Evolutionary conservation across 2,797 vertebrate species (phyloP), one percentile per base, ranked within the genome.

Genomic region (Microcaecilia unicolor): DNA sequence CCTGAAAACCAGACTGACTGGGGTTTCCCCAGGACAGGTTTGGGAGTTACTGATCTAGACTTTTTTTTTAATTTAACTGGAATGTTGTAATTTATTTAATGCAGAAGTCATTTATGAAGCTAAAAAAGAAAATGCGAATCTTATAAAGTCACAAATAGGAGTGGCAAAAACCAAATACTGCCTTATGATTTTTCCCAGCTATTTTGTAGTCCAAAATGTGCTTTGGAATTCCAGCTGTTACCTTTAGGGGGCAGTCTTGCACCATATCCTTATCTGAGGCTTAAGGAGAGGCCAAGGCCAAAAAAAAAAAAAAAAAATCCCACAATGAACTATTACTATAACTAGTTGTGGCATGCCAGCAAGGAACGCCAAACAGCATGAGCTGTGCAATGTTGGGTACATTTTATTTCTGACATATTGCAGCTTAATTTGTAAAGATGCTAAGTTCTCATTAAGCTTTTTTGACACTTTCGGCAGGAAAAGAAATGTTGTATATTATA

Each of bases 371-470:
- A 22, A n/a, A n/a, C 27, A 28, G 44, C 22, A 48, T 53, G 50
- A 57, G 44, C 52, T 40, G 37, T 34, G 48, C 16, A 56, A 37
- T 45, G 50, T 54, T 22, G 42, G 38, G 49, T 51, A 48, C 23
- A 44, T 61, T 33, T 16, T 58, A 42, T 39, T 54, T 42, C 49
- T 54, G 55, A 56, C 55, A 58, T 53, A 43, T 57, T 48, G 51
- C 48, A 7, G 39, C 52, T 56, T 58, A 44, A 40, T 55, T 50
- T 51, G 30, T 44, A 56, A 55, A n/a, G 26, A 15, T 49, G 10
- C 50, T 41, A 41, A 31, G 35, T 60, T 56, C 47, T 58, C 51
- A 50, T 56, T 61, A 55, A 45, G 50, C 9, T 22, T 49, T 57
- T 65, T 33, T 55, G 64, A 45, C 57, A 60, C 45, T 53, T 61